These are phyloP conservation scores for Rhabdomys pumilio DNA, from an alignment of 2,797 vertebrate species.

Conservation along the genomic window DNA sequence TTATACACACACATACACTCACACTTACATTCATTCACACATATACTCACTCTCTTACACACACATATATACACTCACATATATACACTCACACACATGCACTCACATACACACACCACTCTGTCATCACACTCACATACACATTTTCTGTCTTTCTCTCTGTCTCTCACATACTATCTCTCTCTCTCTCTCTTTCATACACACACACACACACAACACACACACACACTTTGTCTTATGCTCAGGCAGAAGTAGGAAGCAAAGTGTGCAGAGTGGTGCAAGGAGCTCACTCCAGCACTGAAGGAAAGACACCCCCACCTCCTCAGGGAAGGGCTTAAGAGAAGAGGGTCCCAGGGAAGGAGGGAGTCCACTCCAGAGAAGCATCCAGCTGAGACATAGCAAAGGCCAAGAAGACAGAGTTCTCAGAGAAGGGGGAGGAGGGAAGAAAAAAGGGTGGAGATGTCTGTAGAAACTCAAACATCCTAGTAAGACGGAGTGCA, in stretches of 20 bases:
- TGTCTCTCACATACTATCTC: neutral
- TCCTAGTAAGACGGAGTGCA: neutral
- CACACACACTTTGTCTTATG: neutral
- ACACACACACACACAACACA: neutral
- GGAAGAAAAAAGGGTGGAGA: neutral
- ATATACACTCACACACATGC: no score
- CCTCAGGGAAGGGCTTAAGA: neutral
- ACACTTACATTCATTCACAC: neutral
- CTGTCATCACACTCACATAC: neutral
- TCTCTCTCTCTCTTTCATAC: neutral
- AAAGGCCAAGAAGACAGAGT: neutral
- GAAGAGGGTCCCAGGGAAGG: neutral
- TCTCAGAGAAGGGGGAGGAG: neutral
- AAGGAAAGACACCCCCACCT: neutral
- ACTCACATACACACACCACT: neutral
- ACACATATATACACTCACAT: no score
- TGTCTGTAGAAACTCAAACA: neutral
- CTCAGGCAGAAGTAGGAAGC: neutral
- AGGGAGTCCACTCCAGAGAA: neutral
- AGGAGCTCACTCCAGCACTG: neutral
- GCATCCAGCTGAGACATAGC: neutral
- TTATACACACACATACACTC: no score
- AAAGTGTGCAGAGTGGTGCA: fast-evolving
- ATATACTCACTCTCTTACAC: no score
- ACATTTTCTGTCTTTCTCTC: neutral